Conservation (phyloP, 2,888 invertebrate species). For the Shargacucullia verbasci region DNA sequence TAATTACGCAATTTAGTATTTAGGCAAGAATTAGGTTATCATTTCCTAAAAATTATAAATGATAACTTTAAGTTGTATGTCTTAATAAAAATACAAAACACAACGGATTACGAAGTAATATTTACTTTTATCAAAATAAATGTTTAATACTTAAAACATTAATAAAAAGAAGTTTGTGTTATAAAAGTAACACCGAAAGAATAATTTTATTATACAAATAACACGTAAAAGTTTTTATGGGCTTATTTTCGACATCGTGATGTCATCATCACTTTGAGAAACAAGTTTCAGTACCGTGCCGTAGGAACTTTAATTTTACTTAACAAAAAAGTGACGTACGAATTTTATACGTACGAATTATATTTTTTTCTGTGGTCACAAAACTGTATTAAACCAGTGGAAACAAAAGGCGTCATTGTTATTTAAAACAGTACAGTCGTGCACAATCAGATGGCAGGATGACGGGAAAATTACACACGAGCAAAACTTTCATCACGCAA, state of each 20-base stretch:
- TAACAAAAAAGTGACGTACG: conserved; percentile 17
- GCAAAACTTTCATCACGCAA: conserved; percentile 73
- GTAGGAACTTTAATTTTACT: conserved; percentile 23
- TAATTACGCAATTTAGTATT: too few species aligned
- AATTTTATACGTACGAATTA: conserved; percentile 21
- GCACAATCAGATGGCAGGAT: conserved; percentile 65
- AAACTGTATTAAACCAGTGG: conserved; percentile 18
- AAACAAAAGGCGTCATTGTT: conserved; percentile 53
- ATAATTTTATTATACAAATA: conserved; percentile 8
- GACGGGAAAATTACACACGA: conserved; percentile 75
- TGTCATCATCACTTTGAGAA: conserved; percentile 21
- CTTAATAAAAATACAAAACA: too few species aligned
- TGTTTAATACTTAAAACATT: too few species aligned
- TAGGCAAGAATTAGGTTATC: too few species aligned
- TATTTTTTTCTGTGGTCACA: conserved; percentile 21
- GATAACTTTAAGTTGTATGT: too few species aligned
- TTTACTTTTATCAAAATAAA: too few species aligned
- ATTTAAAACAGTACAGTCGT: conserved; percentile 56
- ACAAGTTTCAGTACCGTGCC: conserved; percentile 20
- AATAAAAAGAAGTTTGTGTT: background rate
- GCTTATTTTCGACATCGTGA: conserved; percentile 33
- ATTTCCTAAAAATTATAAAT: too few species aligned
- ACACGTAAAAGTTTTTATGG: conserved; percentile 35
- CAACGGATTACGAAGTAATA: too few species aligned
- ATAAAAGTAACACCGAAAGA: conserved; percentile 8